Conservation (phyloP, 2,113 vertebrate species). For the Mystacornis crossleyi region DNA sequence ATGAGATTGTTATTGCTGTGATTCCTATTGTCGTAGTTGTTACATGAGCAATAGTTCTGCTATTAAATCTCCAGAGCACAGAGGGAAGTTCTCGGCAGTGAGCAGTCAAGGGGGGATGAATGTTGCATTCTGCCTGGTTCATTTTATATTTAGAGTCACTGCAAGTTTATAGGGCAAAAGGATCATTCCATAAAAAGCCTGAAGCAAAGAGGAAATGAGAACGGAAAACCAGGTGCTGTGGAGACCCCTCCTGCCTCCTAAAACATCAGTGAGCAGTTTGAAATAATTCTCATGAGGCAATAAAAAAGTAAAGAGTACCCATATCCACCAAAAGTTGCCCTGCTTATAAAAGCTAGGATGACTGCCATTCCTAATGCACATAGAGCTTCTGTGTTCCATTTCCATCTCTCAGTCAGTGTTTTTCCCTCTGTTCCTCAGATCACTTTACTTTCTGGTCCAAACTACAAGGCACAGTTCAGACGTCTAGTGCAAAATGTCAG, state of each 20-base stretch:
- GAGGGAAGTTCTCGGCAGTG: background rate
- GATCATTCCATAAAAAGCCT: conserved; percentile 7
- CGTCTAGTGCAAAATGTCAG: background rate
- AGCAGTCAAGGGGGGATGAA: background rate
- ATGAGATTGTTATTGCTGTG: background rate
- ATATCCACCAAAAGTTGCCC: background rate
- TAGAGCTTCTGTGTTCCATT: background rate
- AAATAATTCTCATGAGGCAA: background rate
- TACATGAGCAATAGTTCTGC: background rate
- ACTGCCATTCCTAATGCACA: background rate
- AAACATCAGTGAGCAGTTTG: background rate
- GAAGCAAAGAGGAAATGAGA: conserved; percentile 37
- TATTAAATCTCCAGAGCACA: background rate
- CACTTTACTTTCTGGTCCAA: background rate
- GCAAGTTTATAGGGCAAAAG: conserved; percentile 7
- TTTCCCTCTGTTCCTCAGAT: background rate
- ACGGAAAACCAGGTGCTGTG: background rate
- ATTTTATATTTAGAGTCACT: background rate
- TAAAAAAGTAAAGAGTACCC: background rate
- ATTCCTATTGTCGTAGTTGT: background rate
- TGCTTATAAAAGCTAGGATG: background rate
- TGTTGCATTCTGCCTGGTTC: background rate
- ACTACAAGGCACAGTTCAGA: background rate
- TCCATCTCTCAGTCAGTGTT: background rate
- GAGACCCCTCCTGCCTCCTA: background rate